Base-by-base conservation (phyloP, 1,140 invertebrate species). In the Proales similis region DNA sequence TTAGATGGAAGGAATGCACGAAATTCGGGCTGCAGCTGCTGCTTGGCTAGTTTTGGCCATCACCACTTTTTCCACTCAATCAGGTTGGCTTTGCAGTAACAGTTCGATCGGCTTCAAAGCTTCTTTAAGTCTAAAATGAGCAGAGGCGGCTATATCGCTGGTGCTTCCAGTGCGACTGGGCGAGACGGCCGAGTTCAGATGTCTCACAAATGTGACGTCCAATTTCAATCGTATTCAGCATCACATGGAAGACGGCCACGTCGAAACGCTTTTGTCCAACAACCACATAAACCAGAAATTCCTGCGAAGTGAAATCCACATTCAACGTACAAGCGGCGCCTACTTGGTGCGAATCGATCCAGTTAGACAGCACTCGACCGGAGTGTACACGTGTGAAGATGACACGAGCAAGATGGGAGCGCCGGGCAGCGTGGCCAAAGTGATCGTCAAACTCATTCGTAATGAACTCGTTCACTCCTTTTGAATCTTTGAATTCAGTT, bases 241-340 rank as follows among this genome's bases (percentile, higher is more conserved):
- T n/a, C 14, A 24, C 29, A 12, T 42, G 20, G 51, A 57, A 11
- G 45, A 57, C 29, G 51, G 51, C 11, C 39, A 36, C 5, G 38
- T 57, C 19, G 51, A 57, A 57, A 57, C 51, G 17, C 45, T 57
- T 19, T 27, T 57, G 5, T 57, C 51, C 39, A 57, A 57, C 32
- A 42, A 57, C 26, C 51, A 57, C 32, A 29, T 57, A 27, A 57
- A 57, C 32, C 9, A 24, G 6, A 5, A 22, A 29, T 57, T 42
- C 12, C 33, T 42, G 45, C 36, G 20, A 3, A 57, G 22, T 57
- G 51, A 57, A 42, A 57, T 57, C 24, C 51, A 57, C 22, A 42
- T 57, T 12, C 14, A 42, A 9, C 39, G 45, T 29, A 42, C 27
- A 29, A 24, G 45, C 20, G 22, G 45, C 45, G 36, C 45, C 12